phyloP scores from a whole-genome alignment of 2,797 vertebrate species.

The Brachyrhaphis roseni region DNA sequence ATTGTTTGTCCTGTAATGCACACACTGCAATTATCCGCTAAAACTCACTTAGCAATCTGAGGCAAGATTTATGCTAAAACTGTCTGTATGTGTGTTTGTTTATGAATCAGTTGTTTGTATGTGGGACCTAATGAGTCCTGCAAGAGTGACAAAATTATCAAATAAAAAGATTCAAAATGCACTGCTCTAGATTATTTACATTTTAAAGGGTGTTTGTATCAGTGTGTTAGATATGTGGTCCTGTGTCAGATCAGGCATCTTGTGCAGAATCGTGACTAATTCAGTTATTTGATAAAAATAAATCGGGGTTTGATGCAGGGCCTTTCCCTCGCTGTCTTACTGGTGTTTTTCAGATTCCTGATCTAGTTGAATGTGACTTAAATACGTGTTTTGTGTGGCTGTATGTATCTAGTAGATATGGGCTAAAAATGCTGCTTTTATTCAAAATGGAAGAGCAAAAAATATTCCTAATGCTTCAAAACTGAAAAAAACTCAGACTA shows the following conservation, averaged over 20 bases:
- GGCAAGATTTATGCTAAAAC: conserved; percentile 36
- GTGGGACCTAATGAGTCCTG: conserved; percentile 44
- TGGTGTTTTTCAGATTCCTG: neutral
- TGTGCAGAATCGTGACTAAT: neutral
- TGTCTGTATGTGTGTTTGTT: conserved; percentile 24
- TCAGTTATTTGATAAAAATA: neutral
- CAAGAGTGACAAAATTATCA: conserved; percentile 48
- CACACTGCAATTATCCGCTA: conserved; percentile 49
- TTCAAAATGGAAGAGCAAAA: neutral
- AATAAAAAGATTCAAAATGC: conserved; percentile 65
- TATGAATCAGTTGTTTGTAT: conserved; percentile 54
- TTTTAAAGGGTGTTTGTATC: conserved; percentile 18
- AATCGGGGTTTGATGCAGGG: conserved; percentile 8
- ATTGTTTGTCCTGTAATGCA: neutral
- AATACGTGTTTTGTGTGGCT: conserved; percentile 15
- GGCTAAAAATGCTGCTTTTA: neutral
- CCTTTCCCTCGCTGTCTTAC: neutral
- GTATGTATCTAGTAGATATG: conserved; percentile 4
- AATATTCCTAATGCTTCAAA: neutral
- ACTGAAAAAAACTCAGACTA: too few relatives aligned
- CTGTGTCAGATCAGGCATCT: conserved; percentile 5
- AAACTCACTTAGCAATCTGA: conserved; percentile 50
- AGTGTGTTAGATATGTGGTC: conserved; percentile 13
- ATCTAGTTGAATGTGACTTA: conserved; percentile 4
- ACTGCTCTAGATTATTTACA: conserved; percentile 3